Percentiles rank a stretch among this genome's conserved stretches.
Conservation (phyloP, 2,888 invertebrate species). For the Neoscelio sp. region DNA sequence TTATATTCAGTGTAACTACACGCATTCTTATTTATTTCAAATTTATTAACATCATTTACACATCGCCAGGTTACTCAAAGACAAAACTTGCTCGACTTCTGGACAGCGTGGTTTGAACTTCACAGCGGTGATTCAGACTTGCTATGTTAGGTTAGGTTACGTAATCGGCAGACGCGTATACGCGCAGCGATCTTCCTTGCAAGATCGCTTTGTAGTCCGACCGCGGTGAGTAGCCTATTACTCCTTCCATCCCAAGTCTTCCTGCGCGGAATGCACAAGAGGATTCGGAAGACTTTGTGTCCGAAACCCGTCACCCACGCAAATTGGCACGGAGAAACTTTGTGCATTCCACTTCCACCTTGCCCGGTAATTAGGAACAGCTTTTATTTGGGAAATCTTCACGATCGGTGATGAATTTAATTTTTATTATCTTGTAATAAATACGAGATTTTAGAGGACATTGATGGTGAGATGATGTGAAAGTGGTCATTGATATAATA, state of each 20-base stretch:
- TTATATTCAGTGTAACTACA: neutral
- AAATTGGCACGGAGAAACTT: conserved; percentile 33
- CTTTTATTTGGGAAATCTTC: conserved; percentile 56
- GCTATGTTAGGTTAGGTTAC: conserved; percentile 72
- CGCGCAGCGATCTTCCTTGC: conserved; percentile 78
- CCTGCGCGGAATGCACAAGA: conserved; percentile 1
- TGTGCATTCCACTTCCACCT: conserved; percentile 25
- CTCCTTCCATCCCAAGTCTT: conserved; percentile 54
- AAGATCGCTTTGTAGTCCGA: conserved; percentile 81
- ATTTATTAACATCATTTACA: too few species aligned
- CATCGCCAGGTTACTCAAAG: too few species aligned
- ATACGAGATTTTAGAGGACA: neutral
- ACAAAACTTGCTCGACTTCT: conserved; percentile 12
- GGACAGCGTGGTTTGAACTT: neutral
- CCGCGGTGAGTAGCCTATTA: conserved; percentile 76
- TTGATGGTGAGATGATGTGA: conserved; percentile 5
- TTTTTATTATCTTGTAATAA: neutral
- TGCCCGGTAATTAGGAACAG: conserved; percentile 44
- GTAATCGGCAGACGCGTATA: conserved; percentile 78
- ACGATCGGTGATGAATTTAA: conserved; percentile 21
- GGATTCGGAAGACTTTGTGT: neutral
- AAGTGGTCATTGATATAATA: neutral
- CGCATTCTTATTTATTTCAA: too few species aligned
- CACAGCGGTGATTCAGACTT: conserved; percentile 73
- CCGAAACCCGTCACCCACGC: neutral